Evolutionary conservation across 2,113 vertebrate genomes (phyloP).

Genomic region (Crotalus horridus): DNA sequence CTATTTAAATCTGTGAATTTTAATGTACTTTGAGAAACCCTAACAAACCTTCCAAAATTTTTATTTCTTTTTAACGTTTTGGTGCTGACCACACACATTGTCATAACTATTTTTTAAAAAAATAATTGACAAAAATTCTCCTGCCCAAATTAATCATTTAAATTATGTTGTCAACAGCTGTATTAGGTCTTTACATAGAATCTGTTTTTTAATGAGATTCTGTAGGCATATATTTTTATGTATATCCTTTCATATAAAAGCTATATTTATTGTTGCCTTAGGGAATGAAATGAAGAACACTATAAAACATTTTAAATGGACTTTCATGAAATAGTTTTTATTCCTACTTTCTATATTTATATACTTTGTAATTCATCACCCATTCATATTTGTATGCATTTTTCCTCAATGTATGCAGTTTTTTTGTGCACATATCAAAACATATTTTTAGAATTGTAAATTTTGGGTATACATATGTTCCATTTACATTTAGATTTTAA

Average conservation of each 20-base stretch:
- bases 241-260: slow-evolving; percentile 38
- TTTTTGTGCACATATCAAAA: not conserved
- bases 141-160: slow-evolving; percentile 70
- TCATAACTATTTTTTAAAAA: slow-evolving; percentile 47
- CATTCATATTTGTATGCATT: not conserved
- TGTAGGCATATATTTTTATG: slow-evolving; percentile 41
- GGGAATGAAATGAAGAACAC: not conserved
- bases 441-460: not conserved
- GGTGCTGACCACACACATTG: slow-evolving; percentile 27
- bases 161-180: slow-evolving; percentile 70
- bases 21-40: not conserved
- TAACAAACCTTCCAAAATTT: not conserved
- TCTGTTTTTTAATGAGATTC: slow-evolving; percentile 58
- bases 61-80: slow-evolving; percentile 20
- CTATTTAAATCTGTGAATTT: not conserved
- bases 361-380: not conserved
- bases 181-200: slow-evolving; percentile 66
- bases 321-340: not conserved
- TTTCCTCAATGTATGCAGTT: not conserved
- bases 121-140: slow-evolving; percentile 58
- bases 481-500: not conserved
- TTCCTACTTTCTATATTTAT: not conserved
- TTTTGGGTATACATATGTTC: not conserved
- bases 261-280: slow-evolving; percentile 14
- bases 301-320: not conserved